Percentiles rank a stretch among this genome's conserved stretches.
Evolutionary conservation across 2,113 vertebrate species (phyloP).

Genomic region (Apistogramma diplotaenia): DNA sequence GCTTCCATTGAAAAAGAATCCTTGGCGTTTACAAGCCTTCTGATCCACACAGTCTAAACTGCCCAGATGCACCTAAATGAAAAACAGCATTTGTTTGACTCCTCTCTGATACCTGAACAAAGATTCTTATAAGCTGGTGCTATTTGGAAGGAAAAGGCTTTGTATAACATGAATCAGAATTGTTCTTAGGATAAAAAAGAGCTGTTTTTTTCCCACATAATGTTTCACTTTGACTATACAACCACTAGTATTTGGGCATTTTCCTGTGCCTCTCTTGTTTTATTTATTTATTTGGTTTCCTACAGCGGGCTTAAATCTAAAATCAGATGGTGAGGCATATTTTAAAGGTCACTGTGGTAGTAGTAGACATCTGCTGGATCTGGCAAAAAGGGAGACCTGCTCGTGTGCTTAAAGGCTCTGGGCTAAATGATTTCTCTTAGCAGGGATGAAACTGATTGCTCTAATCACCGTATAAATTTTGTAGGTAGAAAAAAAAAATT

Average conservation of each 20-base stretch:
- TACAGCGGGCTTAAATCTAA: conserved; percentile 41
- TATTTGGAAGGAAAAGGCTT: conserved; percentile 2
- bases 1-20: conserved; percentile 31
- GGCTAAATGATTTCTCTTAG: conserved; percentile 59
- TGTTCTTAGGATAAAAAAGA: background rate
- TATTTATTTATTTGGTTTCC: background rate
- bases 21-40: conserved; percentile 33
- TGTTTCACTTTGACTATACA: background rate
- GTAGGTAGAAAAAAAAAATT: conserved; percentile 17
- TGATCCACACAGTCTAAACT: conserved; percentile 18
- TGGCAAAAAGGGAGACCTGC: conserved; percentile 47
- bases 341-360: conserved; percentile 70
- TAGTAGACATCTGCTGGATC: conserved; percentile 58
- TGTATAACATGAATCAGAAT: conserved; percentile 7
- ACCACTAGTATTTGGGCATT: background rate
- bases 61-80: conserved; percentile 12
- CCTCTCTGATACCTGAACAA: conserved; percentile 20
- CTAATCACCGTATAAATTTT: conserved; percentile 47
- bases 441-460: conserved; percentile 51
- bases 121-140: background rate
- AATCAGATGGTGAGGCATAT: conserved; percentile 71
- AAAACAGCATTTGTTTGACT: conserved; percentile 21
- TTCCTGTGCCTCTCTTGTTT: background rate
- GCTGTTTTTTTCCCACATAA: background rate
- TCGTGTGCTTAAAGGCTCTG: conserved; percentile 20